Evolutionary conservation across 92 coral and sea anemone species (phyloP).

Genomic region (Palythoa grandiflora): DNA sequence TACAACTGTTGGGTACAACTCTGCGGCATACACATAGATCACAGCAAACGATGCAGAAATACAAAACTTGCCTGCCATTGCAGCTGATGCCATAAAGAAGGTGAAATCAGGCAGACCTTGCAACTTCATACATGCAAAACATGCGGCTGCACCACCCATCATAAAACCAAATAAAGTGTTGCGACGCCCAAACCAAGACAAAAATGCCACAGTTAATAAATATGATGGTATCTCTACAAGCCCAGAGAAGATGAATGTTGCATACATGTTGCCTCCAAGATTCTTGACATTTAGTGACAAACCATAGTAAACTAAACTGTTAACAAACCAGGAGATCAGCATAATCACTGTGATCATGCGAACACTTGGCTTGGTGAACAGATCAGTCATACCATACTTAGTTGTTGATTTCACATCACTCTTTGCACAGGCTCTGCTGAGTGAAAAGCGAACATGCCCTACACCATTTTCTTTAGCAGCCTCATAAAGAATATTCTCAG

Average conservation of each 20-base stretch:
- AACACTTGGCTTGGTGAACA: constrained; percentile 76
- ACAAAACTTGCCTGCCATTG: constrained; percentile 92
- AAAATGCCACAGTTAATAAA: constrained; percentile 58
- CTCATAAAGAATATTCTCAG: constrained; percentile 74
- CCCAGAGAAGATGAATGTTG: constrained; percentile 83
- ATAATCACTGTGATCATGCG: constrained; percentile 72
- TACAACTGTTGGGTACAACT: constrained; percentile 93
- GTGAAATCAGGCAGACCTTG: constrained; percentile 60
- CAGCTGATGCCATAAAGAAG: constrained; percentile 60
- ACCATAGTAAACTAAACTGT: constrained; percentile 94
- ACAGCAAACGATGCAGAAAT: constrained; percentile 90
- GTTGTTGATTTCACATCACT: constrained; percentile 7
- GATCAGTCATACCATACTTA: constrained; percentile 69
- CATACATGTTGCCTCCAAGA: constrained; percentile 88
- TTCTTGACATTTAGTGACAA: constrained; percentile 91
- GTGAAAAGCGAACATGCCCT: constrained; percentile 31
- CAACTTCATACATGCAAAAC: constrained; percentile 79
- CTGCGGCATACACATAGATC: constrained; percentile 86
- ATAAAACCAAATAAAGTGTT: constrained; percentile 80
- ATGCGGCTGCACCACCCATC: constrained; percentile 82
- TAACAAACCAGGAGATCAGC: constrained; percentile 82
- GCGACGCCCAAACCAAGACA: constrained; percentile 79
- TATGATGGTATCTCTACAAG: constrained; percentile 89
- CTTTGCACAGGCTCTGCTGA: neutral
- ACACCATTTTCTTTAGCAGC: constrained; percentile 75